Evolutionary conservation across 2,797 vertebrate species (phyloP), one percentile per base, ranked within the genome.

Genomic region (Aldrovandia affinis): DNA sequence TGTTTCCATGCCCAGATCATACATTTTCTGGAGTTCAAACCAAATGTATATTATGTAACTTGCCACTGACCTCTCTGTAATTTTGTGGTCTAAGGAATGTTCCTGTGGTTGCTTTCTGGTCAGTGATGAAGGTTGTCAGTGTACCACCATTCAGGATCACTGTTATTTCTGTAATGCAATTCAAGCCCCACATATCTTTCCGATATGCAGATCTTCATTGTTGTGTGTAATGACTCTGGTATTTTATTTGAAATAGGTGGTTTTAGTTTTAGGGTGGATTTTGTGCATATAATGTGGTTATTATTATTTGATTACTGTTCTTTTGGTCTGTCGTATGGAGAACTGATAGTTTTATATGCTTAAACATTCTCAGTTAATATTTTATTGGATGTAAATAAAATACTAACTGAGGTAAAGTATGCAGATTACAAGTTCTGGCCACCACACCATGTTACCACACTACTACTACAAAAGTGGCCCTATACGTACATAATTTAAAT

Each of bases 401-500:
- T n/a, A n/a, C n/a, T n/a, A n/a, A n/a, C n/a, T n/a, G 63, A 12
- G 63, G 63, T 68, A 33, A 68, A 15, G 70, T 75, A 25, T 25
- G 70, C 15, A 42, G 36, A 25, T 44, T 39, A 44, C 70, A 75
- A 22, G 33, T 36, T 73, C 68, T 39, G 36, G 36, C 36, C 12
- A 73, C 15, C 33, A 18, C 63, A 44, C 73, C 14, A 6, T 47
- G 73, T 7, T 18, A 1, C 18, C 39, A 8, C 22, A 3, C 42
- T 44, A 42, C 42, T 77, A n/a, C 39, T 14, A 57, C 18, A 20
- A 57, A 57, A 15, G 55, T 7, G 10, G 12, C 55, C 55, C 0
- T 50, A 50, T 57, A 57, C n/a, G n/a, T 73, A 28, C 36, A 75
- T 18, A 75, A 75, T 44, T 75, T n/a, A n/a, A 77, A n/a, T 42